These are phyloP conservation scores for Zaprionus vittiger DNA, from an alignment of 1,140 invertebrate genomes.

Conservation along the genomic window DNA sequence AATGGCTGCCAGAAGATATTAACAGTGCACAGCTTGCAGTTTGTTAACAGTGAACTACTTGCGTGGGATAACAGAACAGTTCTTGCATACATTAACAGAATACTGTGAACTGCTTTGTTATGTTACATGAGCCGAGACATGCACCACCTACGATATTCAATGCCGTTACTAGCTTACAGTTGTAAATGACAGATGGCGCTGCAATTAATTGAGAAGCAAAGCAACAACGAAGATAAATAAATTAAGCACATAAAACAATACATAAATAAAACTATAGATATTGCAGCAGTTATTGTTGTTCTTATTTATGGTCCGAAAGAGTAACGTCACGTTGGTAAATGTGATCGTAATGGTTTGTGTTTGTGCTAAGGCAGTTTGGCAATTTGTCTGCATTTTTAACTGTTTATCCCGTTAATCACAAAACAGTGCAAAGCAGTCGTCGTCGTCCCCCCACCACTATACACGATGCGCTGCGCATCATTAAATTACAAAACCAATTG, in stretches of 20 bases:
- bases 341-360: not conserved
- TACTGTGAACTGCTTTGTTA: not conserved
- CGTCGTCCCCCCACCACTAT: not conserved
- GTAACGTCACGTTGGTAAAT: not conserved
- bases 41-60: not conserved
- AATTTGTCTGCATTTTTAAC: conserved; percentile 2
- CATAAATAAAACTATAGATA: not conserved
- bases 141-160: not conserved
- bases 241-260: not conserved
- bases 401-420: conserved; percentile 12
- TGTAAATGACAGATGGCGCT: not conserved
- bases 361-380: not conserved
- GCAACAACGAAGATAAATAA: not conserved
- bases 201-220: not conserved
- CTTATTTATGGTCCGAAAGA: not conserved
- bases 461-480: conserved; percentile 9
- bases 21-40: not conserved
- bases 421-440: not conserved
- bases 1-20: not conserved
- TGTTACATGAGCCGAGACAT: not conserved
- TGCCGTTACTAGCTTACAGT: not conserved
- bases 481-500: conserved; percentile 49
- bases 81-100: too few species aligned
- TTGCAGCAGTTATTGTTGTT: not conserved
- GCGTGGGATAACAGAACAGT: too few species aligned